phyloP scores from a whole-genome alignment of 2,888 invertebrate species.

The Heliconius cydno region DNA sequence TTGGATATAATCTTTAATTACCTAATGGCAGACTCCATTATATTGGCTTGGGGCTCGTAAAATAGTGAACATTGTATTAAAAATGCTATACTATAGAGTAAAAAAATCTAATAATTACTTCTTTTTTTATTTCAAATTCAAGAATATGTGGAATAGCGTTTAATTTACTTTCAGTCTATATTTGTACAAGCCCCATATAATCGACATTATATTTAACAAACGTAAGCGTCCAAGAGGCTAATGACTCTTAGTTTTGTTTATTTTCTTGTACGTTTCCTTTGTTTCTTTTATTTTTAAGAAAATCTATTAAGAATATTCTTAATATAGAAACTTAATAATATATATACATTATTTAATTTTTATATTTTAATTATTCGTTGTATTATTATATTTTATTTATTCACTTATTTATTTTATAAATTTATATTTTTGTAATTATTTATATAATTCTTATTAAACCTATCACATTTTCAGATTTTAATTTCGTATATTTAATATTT shows the following conservation, averaged over 20 bases:
- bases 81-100: background rate
- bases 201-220: slow-evolving; percentile 36
- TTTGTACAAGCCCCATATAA: slow-evolving; percentile 7
- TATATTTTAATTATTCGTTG: background rate
- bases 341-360: background rate
- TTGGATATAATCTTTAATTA: slow-evolving; percentile 48
- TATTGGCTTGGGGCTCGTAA: slow-evolving; percentile 59
- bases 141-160: background rate
- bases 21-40: slow-evolving; percentile 72
- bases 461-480: slow-evolving; percentile 59
- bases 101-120: background rate
- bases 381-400: background rate
- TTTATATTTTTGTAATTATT: slow-evolving; percentile 7
- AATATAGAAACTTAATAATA: background rate
- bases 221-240: slow-evolving; percentile 59
- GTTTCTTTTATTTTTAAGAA: slow-evolving; percentile 26
- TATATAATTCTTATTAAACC: background rate
- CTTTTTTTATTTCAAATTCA: background rate
- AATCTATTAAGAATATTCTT: background rate
- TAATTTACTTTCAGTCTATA: slow-evolving; percentile 4
- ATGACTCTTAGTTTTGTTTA: slow-evolving; percentile 60
- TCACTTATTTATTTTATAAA: slow-evolving; percentile 6
- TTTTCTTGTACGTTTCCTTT: slow-evolving; percentile 49
- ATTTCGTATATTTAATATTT: slow-evolving; percentile 53
- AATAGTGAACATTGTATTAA: slow-evolving; percentile 34